Evolutionary conservation across 2,113 vertebrate species (phyloP), one percentile per base, ranked within the genome.

Genomic region (Progne subis): DNA sequence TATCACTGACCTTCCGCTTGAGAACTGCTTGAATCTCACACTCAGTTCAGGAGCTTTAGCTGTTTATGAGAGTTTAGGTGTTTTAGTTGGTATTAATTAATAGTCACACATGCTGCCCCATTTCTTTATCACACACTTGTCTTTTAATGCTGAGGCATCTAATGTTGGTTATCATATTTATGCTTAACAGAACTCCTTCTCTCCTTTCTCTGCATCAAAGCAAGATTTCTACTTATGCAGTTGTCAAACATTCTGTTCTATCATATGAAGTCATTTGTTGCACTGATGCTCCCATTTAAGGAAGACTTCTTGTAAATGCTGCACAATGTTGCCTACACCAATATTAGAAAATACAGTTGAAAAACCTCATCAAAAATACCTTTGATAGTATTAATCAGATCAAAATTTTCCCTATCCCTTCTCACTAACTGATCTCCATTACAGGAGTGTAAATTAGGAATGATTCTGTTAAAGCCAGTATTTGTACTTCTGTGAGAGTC

Each of bases 61-160:
- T 86, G 26, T 70, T 71, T 20, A 13, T 34, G 29, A 28, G 75
- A 85, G 14, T 86, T 68, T 4, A 41, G 37, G 17, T 88, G 12
- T 13, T 72, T 67, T 49, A 49, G 16, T n/a, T 81, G 41, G 11
- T 65, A 31, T 53, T 94, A 57, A 25, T 75, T 41, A 57, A 52
- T 47, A 56, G 31, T 44, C 4, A 11, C 6, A 31, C 9, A 10
- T 0, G 1, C 41, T 90, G 43, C 14, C 46, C 7, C 1, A 1
- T 63, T 91, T 52, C 50, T 90, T 18, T 16, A 8, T 75, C 7
- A 50, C 29, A 24, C 6, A 6, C 24, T 64, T 50, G 26, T 47
- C n/a, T 92, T 76, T 31, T 71, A 25, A 90, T 72, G 32, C 61
- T 82, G 86, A 47, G 21, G 14, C 29, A 19, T 12, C 16, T 64